Percentiles rank a stretch among this genome's conserved stretches.
Conservation (phyloP, 2,113 vertebrate genomes). For the Cyrtonyx montezumae region DNA sequence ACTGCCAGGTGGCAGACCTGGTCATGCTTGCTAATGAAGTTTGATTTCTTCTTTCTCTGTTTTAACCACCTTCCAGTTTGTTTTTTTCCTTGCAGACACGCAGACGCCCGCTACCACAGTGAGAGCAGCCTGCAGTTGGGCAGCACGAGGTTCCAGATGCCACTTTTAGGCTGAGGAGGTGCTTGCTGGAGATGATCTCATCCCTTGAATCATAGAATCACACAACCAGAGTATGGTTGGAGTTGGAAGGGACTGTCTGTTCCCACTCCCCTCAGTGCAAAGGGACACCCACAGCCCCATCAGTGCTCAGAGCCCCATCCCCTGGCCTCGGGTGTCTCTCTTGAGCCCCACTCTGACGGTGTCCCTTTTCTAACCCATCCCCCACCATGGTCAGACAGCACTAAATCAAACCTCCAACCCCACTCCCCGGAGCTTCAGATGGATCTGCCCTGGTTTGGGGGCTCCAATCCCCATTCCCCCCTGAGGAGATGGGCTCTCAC, state of each 20-base stretch:
- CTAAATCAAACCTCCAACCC: background rate
- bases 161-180: background rate
- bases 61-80: background rate
- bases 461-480: background rate
- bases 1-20: background rate
- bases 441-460: background rate
- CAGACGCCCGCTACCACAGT: background rate
- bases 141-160: background rate
- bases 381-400: fast-evolving
- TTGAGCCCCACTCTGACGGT: background rate
- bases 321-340: too few relatives aligned
- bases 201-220: background rate
- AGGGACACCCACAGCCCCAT: too few relatives aligned
- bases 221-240: too few relatives aligned
- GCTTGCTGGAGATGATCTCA: background rate
- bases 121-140: background rate
- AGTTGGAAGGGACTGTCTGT: too few relatives aligned
- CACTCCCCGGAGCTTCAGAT: background rate
- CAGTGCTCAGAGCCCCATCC: too few relatives aligned
- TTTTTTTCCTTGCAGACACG: background rate
- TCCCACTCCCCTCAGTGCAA: too few relatives aligned
- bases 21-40: background rate
- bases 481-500: background rate
- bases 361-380: background rate
- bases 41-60: background rate